A percentile compares a stretch with the other conserved stretches of the same genome.
These are phyloP conservation scores for Pundamilia nyererei DNA, from an alignment of 2,113 vertebrate genomes.

Conservation along the genomic window DNA sequence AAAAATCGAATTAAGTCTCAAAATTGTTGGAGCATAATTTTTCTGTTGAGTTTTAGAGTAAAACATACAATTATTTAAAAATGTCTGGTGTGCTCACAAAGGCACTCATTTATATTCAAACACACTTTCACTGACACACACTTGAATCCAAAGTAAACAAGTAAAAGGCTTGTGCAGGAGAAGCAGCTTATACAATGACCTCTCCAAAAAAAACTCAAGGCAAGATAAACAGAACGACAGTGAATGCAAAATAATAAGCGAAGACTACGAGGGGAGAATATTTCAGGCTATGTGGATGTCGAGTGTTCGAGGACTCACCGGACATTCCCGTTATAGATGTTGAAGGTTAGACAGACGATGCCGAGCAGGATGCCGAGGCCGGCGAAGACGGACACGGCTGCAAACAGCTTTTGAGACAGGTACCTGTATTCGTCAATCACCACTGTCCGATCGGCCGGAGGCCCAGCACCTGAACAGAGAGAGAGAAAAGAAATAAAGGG, in stretches of 20 bases:
- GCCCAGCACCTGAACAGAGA: conserved; percentile 71
- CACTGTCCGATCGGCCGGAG: conserved; percentile 87
- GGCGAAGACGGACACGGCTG: conserved; percentile 89
- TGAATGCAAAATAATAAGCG: background rate
- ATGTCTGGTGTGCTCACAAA: background rate
- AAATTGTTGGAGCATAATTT: background rate
- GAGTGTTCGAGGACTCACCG: conserved; percentile 66
- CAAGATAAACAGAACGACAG: background rate
- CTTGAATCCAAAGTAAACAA: background rate
- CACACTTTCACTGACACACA: background rate
- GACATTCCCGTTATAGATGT: conserved; percentile 95
- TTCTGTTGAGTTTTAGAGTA: background rate
- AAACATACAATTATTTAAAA: background rate
- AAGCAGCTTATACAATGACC: background rate
- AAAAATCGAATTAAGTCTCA: background rate
- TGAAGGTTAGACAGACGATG: conserved; percentile 90
- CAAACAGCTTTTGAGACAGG: conserved; percentile 91
- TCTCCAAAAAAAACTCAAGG: background rate
- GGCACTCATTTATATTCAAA: background rate
- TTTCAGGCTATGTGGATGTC: background rate
- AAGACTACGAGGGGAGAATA: background rate
- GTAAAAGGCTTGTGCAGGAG: background rate
- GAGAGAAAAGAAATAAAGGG: background rate
- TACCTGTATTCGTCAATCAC: conserved; percentile 86
- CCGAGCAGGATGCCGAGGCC: conserved; percentile 87